Percentiles rank a stretch among this genome's conserved stretches.
These are phyloP conservation scores for Sebastes umbrosus DNA, from an alignment of 2,797 vertebrate genomes.

Conservation along the genomic window DNA sequence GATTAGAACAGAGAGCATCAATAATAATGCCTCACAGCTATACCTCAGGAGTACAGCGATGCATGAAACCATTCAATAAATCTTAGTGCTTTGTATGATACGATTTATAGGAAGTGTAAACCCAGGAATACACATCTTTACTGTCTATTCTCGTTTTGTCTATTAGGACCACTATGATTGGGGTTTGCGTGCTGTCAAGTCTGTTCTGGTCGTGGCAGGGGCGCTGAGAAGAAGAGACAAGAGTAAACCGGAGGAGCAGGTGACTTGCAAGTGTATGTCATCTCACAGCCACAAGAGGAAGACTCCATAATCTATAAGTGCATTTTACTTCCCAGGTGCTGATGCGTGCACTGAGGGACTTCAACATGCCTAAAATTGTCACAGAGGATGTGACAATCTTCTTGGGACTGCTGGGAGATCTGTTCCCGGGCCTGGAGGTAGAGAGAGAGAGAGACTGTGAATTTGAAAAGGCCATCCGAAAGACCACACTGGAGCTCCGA, in stretches of 20 bases:
- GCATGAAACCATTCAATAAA: neutral
- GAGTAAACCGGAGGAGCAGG: slow-evolving; percentile 85
- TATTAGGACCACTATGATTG: slow-evolving; percentile 87
- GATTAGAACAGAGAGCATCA: neutral
- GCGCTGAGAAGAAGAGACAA: slow-evolving; percentile 82
- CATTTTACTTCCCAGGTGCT: slow-evolving; percentile 75
- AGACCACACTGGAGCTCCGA: slow-evolving; percentile 83
- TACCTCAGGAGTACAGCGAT: neutral
- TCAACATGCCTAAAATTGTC: slow-evolving; percentile 89
- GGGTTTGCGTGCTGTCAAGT: slow-evolving; percentile 85
- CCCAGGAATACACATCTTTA: neutral
- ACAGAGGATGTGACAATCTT: slow-evolving; percentile 89
- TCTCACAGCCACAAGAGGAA: neutral
- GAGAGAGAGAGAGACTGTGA: slow-evolving; percentile 81
- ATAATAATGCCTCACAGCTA: slow-evolving; percentile 6
- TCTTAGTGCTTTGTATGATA: neutral
- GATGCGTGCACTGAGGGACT: slow-evolving; percentile 88
- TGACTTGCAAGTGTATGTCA: slow-evolving; percentile 50
- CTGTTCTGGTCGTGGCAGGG: slow-evolving; percentile 86
- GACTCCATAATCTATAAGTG: neutral
- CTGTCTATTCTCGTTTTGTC: neutral
- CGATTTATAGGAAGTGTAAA: neutral
- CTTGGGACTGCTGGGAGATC: slow-evolving; percentile 85
- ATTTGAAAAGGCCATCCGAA: slow-evolving; percentile 86
- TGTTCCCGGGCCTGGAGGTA: slow-evolving; percentile 88